Evolutionary conservation across 2,888 invertebrate genomes (phyloP), one percentile per base, ranked within the genome.

Genomic region (Lepeophtheirus nordmannii): DNA sequence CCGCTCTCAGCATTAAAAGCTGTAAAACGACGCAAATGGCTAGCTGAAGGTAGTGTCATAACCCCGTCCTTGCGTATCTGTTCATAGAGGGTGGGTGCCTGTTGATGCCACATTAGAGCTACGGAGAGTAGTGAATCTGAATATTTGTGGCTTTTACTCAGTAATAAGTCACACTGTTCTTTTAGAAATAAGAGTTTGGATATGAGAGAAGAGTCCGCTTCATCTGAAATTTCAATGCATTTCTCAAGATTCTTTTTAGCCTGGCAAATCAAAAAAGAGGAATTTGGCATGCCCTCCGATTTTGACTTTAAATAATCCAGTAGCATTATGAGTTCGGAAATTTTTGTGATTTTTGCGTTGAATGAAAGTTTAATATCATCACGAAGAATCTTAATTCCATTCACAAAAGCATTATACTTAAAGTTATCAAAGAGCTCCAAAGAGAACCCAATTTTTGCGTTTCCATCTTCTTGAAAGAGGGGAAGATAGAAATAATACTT

Each of bases 231-330:
- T 8, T 46, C n/a, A n/a, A 46, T 46, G 8, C 53, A 46, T 14
- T 14, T 17, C 8, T 46, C 53, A 2, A 46, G 53, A 8, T 17
- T 46, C 53, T 46, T 46, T 8, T 46, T 46, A 17, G 53, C 53
- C 53, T 46, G 53, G 53, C 53, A 46, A 46, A 46, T 46, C n/a
- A 46, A 17, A 17, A 46, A 46, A 17, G 53, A 46, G 53, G 53
- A 46, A 17, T 46, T 46, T 2, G 53, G 53, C 14, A 17, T 46
- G 8, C 53, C 53, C 53, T 46, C 53, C 5, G 53, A 46, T 17
- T 17, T 46, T 14, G 14, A 14, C 53, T 46, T 46, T 14, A 46
- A 17, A 17, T n/a, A 46, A 2, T 46, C 53, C 2, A 46, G 53
- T 2, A 46, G 53, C n/a, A 14, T 2, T 1, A 46, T 14, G 5